phyloP scores from a whole-genome alignment of 1,140 invertebrate species.

The Zaprionus ornatus region DNA sequence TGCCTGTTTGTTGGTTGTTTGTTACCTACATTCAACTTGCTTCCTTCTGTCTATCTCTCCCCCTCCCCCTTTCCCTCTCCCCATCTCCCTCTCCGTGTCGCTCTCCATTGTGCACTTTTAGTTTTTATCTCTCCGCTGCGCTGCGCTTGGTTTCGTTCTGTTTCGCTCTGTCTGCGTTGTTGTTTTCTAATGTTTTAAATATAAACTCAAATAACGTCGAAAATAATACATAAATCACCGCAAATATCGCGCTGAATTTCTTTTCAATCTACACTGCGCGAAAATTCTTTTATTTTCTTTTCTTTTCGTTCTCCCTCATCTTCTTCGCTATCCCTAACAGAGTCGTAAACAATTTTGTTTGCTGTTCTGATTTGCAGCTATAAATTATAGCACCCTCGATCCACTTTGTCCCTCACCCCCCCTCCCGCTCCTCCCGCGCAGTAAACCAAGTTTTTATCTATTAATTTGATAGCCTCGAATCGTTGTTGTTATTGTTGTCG shows the following conservation, averaged over 20 bases:
- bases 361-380: slow-evolving; percentile 44
- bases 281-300: slow-evolving; percentile 31
- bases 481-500: slow-evolving; percentile 21
- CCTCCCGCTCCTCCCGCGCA: not conserved
- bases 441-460: slow-evolving; percentile 40
- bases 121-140: slow-evolving; percentile 41
- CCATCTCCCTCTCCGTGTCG: not conserved
- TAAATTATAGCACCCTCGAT: slow-evolving; percentile 34
- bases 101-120: slow-evolving; percentile 37
- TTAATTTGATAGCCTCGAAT: slow-evolving; percentile 47
- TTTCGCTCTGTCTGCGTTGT: slow-evolving; percentile 2
- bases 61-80: not conserved
- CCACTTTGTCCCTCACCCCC: not conserved
- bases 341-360: slow-evolving; percentile 52
- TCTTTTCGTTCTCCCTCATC: no score
- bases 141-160: not conserved
- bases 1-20: slow-evolving; percentile 41
- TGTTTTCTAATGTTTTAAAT: slow-evolving; percentile 77
- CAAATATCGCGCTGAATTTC: slow-evolving; percentile 73
- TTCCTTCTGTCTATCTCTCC: not conserved
- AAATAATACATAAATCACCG: slow-evolving; percentile 77
- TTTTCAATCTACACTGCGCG: slow-evolving; percentile 67
- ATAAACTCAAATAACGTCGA: slow-evolving; percentile 79
- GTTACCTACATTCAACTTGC: slow-evolving; percentile 39
- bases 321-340: slow-evolving; percentile 3